Base-by-base conservation (phyloP, 2,113 vertebrate species). In the Pogona vitticeps region DNA sequence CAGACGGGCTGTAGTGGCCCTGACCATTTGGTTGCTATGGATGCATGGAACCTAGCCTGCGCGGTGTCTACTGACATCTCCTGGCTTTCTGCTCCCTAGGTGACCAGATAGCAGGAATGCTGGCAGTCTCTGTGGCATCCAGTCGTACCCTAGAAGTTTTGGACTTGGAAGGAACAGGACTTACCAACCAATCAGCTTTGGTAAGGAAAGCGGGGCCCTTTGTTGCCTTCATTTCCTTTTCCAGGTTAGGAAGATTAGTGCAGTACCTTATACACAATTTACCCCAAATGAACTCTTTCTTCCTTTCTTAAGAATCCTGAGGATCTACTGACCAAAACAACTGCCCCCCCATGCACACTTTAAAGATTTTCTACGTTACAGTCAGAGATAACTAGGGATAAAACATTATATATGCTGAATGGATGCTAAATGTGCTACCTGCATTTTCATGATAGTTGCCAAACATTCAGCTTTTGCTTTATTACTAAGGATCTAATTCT, bases 171-270 rank as follows among this genome's bases (percentile, higher is more conserved):
- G 98, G 98, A 92, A 99, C 98, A 0, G 98, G 98, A 85, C 97
- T 99, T 77, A 98, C 97, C 82, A 98, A 99, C 95, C 98, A 98
- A 86, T 99, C 98, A 61, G 98, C 98, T 84, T 98, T 99, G 98
- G 98, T 99, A 89, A 93, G 90, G 84, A 70, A n/a, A 52, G 13
- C 20, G 0, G 40, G 84, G 82, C 63, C 52, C 40, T 71, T 21
- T 31, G 59, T 33, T 33, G 0, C 0, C 78, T 68, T 85, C 82
- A 75, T 31, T 81, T 67, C n/a, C 23, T 46, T 73, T 65, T 26
- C 78, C 40, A 68, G 20, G 38, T 76, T 58, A 73, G 36, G 23
- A 21, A 72, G 80, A 31, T 72, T 38, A 42, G 20, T 5, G 26
- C 31, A 65, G 10, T 46, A 18, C 23, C 0, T 59, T 78, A 31